phyloP scores from a whole-genome alignment of 2,113 vertebrate genomes.

The Falco punctatus region DNA sequence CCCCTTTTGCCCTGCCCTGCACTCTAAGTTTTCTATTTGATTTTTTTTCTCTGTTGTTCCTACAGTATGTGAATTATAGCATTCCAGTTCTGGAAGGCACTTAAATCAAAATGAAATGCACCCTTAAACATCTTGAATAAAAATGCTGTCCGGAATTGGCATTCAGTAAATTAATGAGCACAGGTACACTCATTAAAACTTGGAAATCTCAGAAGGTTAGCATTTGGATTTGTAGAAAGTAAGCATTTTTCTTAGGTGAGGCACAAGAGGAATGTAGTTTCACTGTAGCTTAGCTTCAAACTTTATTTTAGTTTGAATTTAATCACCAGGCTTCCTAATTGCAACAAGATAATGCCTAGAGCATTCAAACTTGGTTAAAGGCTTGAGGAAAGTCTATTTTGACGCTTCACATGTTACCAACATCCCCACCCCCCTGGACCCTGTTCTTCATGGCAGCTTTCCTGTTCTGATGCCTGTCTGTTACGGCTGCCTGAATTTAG shows the following conservation, averaged over 20 bases:
- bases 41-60: not conserved
- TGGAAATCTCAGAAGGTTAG: not conserved
- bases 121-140: not conserved
- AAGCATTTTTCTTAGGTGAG: not conserved
- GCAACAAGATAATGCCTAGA: not conserved
- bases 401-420: not conserved
- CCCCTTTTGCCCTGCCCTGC: not conserved
- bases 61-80: not conserved
- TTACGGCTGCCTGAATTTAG: not conserved
- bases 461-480: not conserved
- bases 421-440: fast-evolving
- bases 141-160: not conserved
- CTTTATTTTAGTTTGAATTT: not conserved
- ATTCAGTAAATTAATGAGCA: not conserved
- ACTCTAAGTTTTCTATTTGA: not conserved
- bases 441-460: not conserved
- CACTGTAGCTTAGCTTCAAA: not conserved
- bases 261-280: not conserved
- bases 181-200: not conserved
- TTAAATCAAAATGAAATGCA: not conserved
- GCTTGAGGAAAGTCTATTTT: not conserved
- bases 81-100: not conserved
- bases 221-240: not conserved
- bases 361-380: not conserved
- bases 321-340: not conserved